Conservation (phyloP, 2,888 invertebrate species). For the Brenthis ino region DNA sequence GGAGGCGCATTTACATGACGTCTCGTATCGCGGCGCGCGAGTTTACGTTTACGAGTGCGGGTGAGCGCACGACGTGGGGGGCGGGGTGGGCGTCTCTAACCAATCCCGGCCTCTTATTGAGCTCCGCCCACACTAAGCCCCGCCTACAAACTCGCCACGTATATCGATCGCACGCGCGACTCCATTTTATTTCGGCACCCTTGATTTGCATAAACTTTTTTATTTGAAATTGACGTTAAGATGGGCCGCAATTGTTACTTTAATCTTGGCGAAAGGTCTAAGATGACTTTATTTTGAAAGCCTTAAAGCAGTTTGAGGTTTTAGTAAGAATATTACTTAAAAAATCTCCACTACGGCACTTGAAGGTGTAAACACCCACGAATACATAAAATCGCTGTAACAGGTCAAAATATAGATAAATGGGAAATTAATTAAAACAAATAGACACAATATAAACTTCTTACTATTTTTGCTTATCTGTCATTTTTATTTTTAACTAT, state of each 20-base stretch:
- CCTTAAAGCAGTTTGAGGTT: too few relatives aligned
- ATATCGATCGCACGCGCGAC: constrained; percentile 80
- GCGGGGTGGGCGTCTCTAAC: constrained; percentile 53
- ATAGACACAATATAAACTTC: too few relatives aligned
- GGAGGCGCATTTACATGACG: constrained; percentile 47
- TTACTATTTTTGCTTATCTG: too few relatives aligned
- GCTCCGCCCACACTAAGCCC: constrained; percentile 70
- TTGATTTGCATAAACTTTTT: constrained; percentile 79
- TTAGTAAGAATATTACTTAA: constrained; percentile 44
- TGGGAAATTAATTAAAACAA: too few relatives aligned
- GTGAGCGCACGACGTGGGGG: constrained; percentile 47
- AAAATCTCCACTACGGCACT: constrained; percentile 34
- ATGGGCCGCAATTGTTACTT: constrained; percentile 32
- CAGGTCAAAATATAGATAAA: too few relatives aligned
- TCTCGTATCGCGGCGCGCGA: constrained; percentile 46
- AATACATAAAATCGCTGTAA: too few relatives aligned
- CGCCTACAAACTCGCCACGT: constrained; percentile 76
- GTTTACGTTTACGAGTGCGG: constrained; percentile 44
- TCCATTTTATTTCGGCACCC: constrained; percentile 80
- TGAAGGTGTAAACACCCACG: too few relatives aligned
- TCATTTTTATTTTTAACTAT: too few relatives aligned
- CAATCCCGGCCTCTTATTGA: constrained; percentile 74
- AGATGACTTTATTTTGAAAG: background rate
- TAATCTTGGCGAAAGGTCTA: constrained; percentile 9
- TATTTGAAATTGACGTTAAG: constrained; percentile 58